Conservation (phyloP, 1,140 invertebrate species). For the Heliconius himera region DNA sequence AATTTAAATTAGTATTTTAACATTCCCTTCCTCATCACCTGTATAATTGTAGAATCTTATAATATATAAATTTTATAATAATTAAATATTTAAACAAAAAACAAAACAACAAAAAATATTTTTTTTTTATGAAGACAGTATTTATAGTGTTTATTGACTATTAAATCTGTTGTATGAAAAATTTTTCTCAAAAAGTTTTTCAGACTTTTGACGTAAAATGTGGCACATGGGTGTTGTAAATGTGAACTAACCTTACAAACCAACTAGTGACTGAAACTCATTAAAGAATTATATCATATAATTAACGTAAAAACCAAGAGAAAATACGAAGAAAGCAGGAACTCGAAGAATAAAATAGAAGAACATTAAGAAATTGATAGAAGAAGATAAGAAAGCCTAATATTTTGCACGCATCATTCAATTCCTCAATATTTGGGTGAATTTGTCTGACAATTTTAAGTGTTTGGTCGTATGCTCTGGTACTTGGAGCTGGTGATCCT, state of each 20-base stretch:
- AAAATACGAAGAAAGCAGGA: neutral
- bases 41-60: neutral
- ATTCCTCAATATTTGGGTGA: neutral
- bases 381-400: neutral
- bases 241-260: neutral
- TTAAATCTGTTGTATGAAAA: neutral
- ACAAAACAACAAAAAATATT: neutral
- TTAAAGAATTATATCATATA: neutral
- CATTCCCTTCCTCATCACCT: constrained; percentile 6
- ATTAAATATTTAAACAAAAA: neutral
- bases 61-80: too few relatives aligned
- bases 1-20: neutral
- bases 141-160: neutral
- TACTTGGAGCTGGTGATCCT: constrained; percentile 66
- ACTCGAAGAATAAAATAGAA: neutral
- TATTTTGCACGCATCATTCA: neutral
- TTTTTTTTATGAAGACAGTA: neutral
- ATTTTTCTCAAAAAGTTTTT: neutral
- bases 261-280: neutral
- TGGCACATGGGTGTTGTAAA: neutral
- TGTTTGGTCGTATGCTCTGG: constrained; percentile 56
- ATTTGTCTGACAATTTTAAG: neutral
- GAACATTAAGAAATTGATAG: neutral
- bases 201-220: neutral
- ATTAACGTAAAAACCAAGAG: neutral